These are phyloP conservation scores for Gambelia wislizenii DNA, from an alignment of 2,797 vertebrate genomes.

Conservation along the genomic window DNA sequence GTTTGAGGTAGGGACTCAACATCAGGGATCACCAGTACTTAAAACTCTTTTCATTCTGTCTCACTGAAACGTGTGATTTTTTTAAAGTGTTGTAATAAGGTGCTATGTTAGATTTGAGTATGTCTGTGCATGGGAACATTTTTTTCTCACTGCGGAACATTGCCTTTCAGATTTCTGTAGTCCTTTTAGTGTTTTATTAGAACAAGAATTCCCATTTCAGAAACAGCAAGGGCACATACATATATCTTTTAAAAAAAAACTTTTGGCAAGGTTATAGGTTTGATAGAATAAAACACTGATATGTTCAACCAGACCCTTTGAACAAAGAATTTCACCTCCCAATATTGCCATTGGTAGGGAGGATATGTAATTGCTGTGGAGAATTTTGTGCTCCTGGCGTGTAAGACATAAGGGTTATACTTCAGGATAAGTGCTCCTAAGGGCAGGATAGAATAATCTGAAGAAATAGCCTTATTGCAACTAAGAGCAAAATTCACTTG, in stretches of 20 bases:
- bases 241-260: neutral
- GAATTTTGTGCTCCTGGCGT: conserved; percentile 30
- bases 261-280: conserved; percentile 13
- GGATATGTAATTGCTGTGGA: conserved; percentile 43
- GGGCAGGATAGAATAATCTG: conserved; percentile 53
- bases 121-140: neutral
- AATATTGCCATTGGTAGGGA: conserved; percentile 26
- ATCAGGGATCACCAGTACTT: neutral
- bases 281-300: conserved; percentile 1
- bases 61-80: neutral
- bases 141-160: neutral
- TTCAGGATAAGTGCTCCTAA: conserved; percentile 51
- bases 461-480: conserved; percentile 63
- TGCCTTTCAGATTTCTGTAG: neutral
- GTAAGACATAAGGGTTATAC: conserved; percentile 45
- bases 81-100: neutral
- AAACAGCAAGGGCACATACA: neutral
- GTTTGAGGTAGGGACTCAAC: neutral
- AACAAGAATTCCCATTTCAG: conserved; percentile 33
- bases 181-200: conserved; percentile 7
- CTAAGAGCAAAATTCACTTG: conserved; percentile 53
- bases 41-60: neutral
- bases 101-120: neutral
- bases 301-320: conserved; percentile 34
- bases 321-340: conserved; percentile 37